Conservation (phyloP, 2,797 vertebrate species). For the Cyprinodon diabolis region DNA sequence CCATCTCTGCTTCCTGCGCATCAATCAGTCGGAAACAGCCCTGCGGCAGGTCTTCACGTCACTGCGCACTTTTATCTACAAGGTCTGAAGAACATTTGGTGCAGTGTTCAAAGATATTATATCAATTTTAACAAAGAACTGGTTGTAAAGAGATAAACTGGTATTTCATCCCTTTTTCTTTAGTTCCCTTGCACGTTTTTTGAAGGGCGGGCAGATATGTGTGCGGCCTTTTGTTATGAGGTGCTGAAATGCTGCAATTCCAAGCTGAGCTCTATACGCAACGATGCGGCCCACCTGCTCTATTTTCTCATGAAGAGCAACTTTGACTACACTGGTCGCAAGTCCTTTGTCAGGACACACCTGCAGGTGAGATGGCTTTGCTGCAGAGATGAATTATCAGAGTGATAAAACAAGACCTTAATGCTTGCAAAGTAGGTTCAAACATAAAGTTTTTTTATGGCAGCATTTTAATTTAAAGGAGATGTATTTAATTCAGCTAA, state of each 20-base stretch:
- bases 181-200: slow-evolving; percentile 97
- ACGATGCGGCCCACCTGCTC: slow-evolving; percentile 93
- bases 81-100: slow-evolving; percentile 78
- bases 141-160: background rate
- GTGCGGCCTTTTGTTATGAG: slow-evolving; percentile 95
- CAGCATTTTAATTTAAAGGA: background rate
- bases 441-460: too few relatives aligned
- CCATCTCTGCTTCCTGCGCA: slow-evolving; percentile 94
- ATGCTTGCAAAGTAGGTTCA: background rate
- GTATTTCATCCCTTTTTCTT: background rate
- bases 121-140: background rate
- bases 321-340: slow-evolving; percentile 97
- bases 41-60: slow-evolving; percentile 95
- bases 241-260: slow-evolving; percentile 97
- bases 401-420: background rate
- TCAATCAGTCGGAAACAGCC: slow-evolving; percentile 95
- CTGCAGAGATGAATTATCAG: background rate
- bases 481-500: too few relatives aligned
- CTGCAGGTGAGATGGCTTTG: slow-evolving; percentile 60
- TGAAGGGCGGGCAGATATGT: slow-evolving; percentile 97
- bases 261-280: slow-evolving; percentile 94
- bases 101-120: background rate
- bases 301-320: slow-evolving; percentile 99
- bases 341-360: slow-evolving; percentile 96
- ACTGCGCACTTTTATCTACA: slow-evolving; percentile 93